These are phyloP conservation scores for Drosophila melanocephala DNA, from an alignment of 2,888 invertebrate species.

Conservation along the genomic window DNA sequence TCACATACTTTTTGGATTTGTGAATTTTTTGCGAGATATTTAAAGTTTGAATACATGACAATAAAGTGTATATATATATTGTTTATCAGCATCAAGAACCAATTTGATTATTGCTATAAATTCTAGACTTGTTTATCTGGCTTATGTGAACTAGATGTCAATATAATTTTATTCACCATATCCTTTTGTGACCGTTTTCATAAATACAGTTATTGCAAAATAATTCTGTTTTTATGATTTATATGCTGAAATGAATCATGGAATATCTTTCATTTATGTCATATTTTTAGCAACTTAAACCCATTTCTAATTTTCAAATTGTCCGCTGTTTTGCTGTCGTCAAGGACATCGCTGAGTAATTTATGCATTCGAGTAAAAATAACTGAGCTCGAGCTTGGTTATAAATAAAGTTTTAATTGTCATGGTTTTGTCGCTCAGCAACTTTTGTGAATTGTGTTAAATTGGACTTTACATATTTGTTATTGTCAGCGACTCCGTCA, in stretches of 20 bases:
- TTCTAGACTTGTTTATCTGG: neutral
- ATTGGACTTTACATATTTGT: neutral
- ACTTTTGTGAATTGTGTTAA: conserved; percentile 1
- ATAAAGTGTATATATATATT: neutral
- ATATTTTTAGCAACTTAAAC: neutral
- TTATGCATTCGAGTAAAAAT: conserved; percentile 35
- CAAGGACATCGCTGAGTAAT: conserved; percentile 19
- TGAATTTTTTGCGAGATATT: neutral
- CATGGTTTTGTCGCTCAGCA: conserved; percentile 16
- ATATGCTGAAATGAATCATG: neutral
- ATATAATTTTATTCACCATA: neutral
- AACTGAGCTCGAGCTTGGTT: conserved; percentile 15
- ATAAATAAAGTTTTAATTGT: conserved; percentile 70
- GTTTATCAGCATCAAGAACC: no score
- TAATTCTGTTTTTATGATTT: neutral
- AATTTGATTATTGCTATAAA: neutral
- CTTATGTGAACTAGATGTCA: neutral
- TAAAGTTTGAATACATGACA: neutral
- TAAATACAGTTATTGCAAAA: neutral
- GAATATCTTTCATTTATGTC: neutral
- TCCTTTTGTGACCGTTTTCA: neutral
- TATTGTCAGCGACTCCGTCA: neutral
- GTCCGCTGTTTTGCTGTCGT: neutral
- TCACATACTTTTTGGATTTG: neutral
- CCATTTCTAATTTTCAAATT: neutral